Conservation (phyloP, 2,888 invertebrate species). For the Tanytarsus gracilentus region DNA sequence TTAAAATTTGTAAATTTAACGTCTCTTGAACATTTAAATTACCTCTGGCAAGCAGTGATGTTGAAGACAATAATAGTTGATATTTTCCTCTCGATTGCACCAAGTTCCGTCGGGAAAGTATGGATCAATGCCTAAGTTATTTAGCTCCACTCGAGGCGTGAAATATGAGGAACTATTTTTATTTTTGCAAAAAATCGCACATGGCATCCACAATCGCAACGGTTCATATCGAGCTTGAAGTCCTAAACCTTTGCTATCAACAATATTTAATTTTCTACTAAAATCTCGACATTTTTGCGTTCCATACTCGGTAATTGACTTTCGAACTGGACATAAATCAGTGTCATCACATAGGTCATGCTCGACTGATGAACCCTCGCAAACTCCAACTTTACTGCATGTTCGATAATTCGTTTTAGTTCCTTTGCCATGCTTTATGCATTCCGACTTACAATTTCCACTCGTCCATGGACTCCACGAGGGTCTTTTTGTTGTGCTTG, state of each 20-base stretch:
- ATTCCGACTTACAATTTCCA: conserved; percentile 56
- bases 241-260: conserved; percentile 59
- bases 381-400: conserved; percentile 51
- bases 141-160: conserved; percentile 65
- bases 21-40: conserved; percentile 27
- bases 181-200: conserved; percentile 66
- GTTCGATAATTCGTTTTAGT: conserved; percentile 49
- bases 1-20: conserved; percentile 7
- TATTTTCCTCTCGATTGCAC: conserved; percentile 58
- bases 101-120: conserved; percentile 75
- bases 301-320: conserved; percentile 50
- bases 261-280: conserved; percentile 49
- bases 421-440: conserved; percentile 54
- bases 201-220: conserved; percentile 68
- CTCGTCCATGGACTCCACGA: conserved; percentile 56
- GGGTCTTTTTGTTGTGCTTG: conserved; percentile 34
- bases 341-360: conserved; percentile 59
- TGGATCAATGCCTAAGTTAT: conserved; percentile 61
- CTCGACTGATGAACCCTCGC: conserved; percentile 55
- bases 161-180: conserved; percentile 59
- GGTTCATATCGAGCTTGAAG: conserved; percentile 64
- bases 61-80: conserved; percentile 62
- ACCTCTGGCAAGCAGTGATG: conserved; percentile 69
- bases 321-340: conserved; percentile 48
- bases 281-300: conserved; percentile 56